Base-by-base conservation (phyloP, 2,113 vertebrate species). In the Anoura caudifer region DNA sequence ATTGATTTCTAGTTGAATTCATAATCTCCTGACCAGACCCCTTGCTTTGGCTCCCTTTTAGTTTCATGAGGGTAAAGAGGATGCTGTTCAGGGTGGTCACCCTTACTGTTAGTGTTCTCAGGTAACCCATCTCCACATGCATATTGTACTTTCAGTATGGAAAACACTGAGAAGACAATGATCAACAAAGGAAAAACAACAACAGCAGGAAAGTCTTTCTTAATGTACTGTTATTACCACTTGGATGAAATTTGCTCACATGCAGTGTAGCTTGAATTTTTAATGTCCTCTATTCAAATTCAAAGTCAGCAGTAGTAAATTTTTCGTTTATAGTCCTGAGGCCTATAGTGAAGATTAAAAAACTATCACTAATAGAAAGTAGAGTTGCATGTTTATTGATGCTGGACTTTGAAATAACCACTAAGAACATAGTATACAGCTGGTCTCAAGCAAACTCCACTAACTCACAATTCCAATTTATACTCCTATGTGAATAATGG, bases 271-370 rank as follows among this genome's bases (percentile, higher is more conserved):
- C 70, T 56, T 96, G 41, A 92, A 96, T 96, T 82, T 97, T 80
- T 88, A 69, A 86, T 63, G 26, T 14, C 26, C 1, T 88, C 1
- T 96, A 92, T 90, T 94, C 2, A 97, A 92, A 96, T 95, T 97
- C 95, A 85, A 97, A 93, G 54, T 26, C 69, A 91, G 22, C 0
- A 95, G 38, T 24, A 96, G 4, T 80, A 67, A 56, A 1, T 96
- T 83, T 96, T 96, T 93, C 65, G 67, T 33, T 17, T 31, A 81
- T 0, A 45, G 93, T 97, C 28, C 13, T 52, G 5, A 45, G 15
- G 8, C 95, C 95, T 87, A 2, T 90, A 75, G 88, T 47, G 83
- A 97, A 97, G 5, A 7, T 95, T 96, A 94, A 96, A 98, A 13
- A 73, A 76, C 41, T 92, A 63, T 28, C 67, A 92, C 95, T 97